These are phyloP conservation scores for Toxotes chatareus DNA, from an alignment of 2,113 vertebrate species.

Conservation along the genomic window DNA sequence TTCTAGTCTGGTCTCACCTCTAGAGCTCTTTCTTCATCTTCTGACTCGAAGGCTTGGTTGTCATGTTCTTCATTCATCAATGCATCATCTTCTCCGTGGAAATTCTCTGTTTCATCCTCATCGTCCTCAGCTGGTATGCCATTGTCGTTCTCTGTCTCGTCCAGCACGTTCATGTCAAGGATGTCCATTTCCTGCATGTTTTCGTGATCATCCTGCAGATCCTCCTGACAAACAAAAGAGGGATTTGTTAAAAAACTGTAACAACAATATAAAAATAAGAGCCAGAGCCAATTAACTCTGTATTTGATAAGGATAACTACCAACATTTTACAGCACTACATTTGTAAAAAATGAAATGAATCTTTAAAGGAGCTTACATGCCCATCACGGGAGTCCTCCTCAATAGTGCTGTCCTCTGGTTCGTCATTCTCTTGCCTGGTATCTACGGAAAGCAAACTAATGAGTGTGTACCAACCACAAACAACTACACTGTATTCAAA, in stretches of 20 bases:
- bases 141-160: constrained; percentile 89
- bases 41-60: constrained; percentile 46
- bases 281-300: neutral
- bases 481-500: no score
- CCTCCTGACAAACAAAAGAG: constrained; percentile 81
- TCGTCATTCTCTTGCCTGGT: constrained; percentile 88
- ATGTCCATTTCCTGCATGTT: constrained; percentile 90
- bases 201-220: constrained; percentile 86
- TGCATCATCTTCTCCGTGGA: constrained; percentile 73
- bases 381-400: constrained; percentile 90
- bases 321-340: neutral
- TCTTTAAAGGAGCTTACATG: constrained; percentile 83
- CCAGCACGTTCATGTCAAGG: constrained; percentile 90
- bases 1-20: constrained; percentile 70
- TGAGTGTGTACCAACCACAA: no score
- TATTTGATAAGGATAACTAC: neutral
- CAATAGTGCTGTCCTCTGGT: constrained; percentile 88
- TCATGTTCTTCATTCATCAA: constrained; percentile 79
- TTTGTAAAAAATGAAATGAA: neutral
- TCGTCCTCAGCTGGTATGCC: constrained; percentile 84
- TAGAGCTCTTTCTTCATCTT: constrained; percentile 70
- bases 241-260: neutral
- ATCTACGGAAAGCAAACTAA: constrained; percentile 76
- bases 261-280: neutral
- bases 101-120: constrained; percentile 70